These are phyloP conservation scores for Harlomillsia oculata DNA, from an alignment of 1,140 invertebrate species.

Conservation along the genomic window DNA sequence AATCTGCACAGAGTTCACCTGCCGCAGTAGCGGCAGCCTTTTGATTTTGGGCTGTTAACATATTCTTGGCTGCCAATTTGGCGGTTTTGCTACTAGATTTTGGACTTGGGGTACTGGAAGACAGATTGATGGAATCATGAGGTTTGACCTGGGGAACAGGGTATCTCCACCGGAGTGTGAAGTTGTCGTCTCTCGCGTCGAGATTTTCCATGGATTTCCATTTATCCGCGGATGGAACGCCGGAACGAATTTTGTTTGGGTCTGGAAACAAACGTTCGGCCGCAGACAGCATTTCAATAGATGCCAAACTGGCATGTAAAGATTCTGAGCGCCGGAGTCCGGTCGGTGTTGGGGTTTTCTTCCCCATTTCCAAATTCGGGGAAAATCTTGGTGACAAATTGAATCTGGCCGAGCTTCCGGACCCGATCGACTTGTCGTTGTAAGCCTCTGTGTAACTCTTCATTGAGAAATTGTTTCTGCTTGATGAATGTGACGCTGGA, in stretches of 20 bases:
- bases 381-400: conserved; percentile 21
- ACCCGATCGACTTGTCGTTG: conserved; percentile 11
- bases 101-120: conserved; percentile 17
- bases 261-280: background rate
- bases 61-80: conserved; percentile 14
- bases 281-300: conserved; percentile 3
- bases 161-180: conserved; percentile 30
- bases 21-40: conserved; percentile 2
- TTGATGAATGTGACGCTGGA: conserved; percentile 15
- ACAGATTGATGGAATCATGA: background rate
- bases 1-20: conserved; percentile 22
- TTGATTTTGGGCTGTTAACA: conserved; percentile 3
- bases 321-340: conserved; percentile 29
- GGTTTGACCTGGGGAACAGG: conserved; percentile 17
- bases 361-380: conserved; percentile 19
- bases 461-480: conserved; percentile 13
- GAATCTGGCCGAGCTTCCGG: conserved; percentile 4
- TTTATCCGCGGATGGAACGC: conserved; percentile 1
- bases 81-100: conserved; percentile 25
- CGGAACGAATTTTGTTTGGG: background rate
- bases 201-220: conserved; percentile 34
- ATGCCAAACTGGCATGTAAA: conserved; percentile 27
- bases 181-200: conserved; percentile 25
- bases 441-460: conserved; percentile 11
- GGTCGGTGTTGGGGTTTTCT: background rate